These are phyloP conservation scores for Cyrtodaria siliqua DNA, from an alignment of 2,888 invertebrate genomes.

Conservation along the genomic window DNA sequence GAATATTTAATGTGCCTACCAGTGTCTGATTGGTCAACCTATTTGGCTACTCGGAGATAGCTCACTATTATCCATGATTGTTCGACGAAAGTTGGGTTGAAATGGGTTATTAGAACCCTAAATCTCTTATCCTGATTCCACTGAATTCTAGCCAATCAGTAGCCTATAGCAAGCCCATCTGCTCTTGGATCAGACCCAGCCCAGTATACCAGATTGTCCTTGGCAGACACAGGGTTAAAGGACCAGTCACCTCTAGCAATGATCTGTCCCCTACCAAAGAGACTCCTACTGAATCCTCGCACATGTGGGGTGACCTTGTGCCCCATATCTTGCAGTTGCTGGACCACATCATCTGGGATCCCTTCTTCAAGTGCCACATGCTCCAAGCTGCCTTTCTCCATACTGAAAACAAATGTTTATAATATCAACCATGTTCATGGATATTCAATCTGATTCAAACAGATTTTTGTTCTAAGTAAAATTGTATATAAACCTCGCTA, in stretches of 20 bases:
- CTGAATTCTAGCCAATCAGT: too few relatives aligned
- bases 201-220: constrained; percentile 70
- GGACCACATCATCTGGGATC: constrained; percentile 66
- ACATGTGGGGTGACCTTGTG: constrained; percentile 71
- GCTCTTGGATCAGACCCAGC: constrained; percentile 83
- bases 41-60: too few relatives aligned
- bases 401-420: constrained; percentile 35
- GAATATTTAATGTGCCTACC: too few relatives aligned
- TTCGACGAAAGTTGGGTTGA: too few relatives aligned
- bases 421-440: too few relatives aligned
- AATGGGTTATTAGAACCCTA: too few relatives aligned
- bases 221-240: constrained; percentile 38
- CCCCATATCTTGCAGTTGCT: constrained; percentile 72
- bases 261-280: constrained; percentile 84
- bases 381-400: constrained; percentile 55
- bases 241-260: constrained; percentile 80
- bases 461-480: too few relatives aligned
- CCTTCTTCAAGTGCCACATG: constrained; percentile 78
- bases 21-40: too few relatives aligned
- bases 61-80: too few relatives aligned
- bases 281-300: constrained; percentile 64
- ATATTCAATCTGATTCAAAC: too few relatives aligned
- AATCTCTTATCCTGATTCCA: too few relatives aligned
- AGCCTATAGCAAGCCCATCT: constrained; percentile 78
- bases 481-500: too few relatives aligned